Conservation (phyloP, 1,140 invertebrate genomes). For the Polypedilum vanderplanki region DNA sequence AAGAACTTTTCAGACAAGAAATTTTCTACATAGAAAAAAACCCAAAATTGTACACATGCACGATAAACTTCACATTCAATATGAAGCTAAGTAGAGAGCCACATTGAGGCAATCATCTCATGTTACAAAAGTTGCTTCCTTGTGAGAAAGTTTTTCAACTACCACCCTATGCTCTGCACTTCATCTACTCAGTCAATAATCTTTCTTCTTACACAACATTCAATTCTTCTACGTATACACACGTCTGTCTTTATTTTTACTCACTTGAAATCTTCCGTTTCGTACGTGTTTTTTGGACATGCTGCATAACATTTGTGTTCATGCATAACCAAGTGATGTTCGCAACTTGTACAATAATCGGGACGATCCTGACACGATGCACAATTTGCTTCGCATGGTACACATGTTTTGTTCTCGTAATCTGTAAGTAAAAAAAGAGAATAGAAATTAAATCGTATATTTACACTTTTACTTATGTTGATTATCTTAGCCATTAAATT, state of each 20-base stretch:
- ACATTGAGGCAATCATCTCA: no score
- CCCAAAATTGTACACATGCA: no score
- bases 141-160: no score
- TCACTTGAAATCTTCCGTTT: conserved; percentile 73
- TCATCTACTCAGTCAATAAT: no score
- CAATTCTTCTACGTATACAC: no score
- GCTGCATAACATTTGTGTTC: conserved; percentile 71
- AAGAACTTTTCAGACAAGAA: no score
- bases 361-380: conserved; percentile 72
- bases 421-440: conserved; percentile 46
- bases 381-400: conserved; percentile 72
- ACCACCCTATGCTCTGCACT: no score
- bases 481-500: background rate
- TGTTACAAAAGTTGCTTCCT: no score
- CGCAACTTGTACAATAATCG: conserved; percentile 73
- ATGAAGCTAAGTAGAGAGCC: no score
- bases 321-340: conserved; percentile 71
- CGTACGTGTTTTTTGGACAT: conserved; percentile 72
- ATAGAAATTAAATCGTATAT: conserved; percentile 1
- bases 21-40: no score
- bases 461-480: conserved; percentile 9
- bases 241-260: conserved; percentile 31
- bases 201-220: no score
- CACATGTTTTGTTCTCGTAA: conserved; percentile 62
- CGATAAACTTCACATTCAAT: no score